Conservation (phyloP, 2,888 invertebrate genomes). For the Prosapia bicincta region DNA sequence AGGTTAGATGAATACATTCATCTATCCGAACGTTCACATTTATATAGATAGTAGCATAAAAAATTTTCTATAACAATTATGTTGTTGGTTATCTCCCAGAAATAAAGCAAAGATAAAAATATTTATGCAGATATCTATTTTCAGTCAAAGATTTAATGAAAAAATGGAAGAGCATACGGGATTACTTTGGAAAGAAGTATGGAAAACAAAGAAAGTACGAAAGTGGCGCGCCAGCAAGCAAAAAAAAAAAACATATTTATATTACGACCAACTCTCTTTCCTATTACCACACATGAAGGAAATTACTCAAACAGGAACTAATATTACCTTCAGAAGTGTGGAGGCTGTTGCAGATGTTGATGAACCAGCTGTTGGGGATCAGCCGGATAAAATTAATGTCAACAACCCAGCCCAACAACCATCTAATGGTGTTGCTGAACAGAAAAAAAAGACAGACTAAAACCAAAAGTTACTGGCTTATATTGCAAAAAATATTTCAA, state of each 20-base stretch:
- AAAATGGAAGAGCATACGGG: neutral
- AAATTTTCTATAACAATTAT: too few relatives aligned
- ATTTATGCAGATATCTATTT: too few relatives aligned
- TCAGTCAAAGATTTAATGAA: too few relatives aligned
- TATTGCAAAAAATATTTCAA: too few relatives aligned
- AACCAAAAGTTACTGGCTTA: too few relatives aligned
- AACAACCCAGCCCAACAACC: neutral
- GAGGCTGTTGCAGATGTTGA: neutral
- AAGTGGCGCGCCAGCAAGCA: neutral
- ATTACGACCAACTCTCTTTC: neutral
- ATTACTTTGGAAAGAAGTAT: neutral
- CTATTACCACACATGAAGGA: neutral
- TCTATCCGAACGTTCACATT: too few relatives aligned
- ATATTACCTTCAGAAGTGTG: neutral
- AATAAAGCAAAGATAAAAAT: neutral
- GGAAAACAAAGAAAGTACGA: neutral
- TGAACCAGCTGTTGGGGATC: neutral
- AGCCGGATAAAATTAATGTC: too few relatives aligned
- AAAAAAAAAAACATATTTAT: neutral
- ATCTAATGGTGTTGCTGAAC: neutral
- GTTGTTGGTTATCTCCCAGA: too few relatives aligned
- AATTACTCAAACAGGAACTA: neutral
- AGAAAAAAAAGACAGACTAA: too few relatives aligned
- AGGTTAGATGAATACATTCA: neutral
- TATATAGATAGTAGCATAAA: too few relatives aligned